phyloP scores from a whole-genome alignment of 2,113 vertebrate genomes.

The Phalacrocorax aristotelis region DNA sequence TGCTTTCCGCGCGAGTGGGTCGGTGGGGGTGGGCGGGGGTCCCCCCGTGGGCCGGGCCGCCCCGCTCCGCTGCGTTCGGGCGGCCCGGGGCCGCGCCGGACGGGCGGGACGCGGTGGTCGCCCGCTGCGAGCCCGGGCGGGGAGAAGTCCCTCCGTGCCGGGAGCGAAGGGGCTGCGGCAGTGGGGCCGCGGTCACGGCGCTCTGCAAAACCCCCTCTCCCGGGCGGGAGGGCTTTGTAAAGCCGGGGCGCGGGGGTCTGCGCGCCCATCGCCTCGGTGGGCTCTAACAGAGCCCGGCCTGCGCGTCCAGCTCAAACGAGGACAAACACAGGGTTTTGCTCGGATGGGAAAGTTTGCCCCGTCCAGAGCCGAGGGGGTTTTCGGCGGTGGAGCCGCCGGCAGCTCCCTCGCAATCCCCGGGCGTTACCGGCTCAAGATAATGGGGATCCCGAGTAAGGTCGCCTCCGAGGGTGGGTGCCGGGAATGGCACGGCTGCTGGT shows the following conservation, averaged over 20 bases:
- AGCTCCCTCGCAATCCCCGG: fast-evolving
- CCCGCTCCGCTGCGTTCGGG: not conserved
- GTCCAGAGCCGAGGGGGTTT: not conserved
- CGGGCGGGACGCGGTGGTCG: no score
- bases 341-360: not conserved
- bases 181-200: no score
- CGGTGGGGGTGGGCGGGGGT: no score
- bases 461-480: fast-evolving
- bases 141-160: not conserved
- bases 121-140: no score
- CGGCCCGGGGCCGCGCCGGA: no score
- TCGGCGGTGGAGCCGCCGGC: not conserved
- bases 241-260: not conserved
- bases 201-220: not conserved
- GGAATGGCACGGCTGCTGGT: fast-evolving
- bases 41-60: no score
- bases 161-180: no score
- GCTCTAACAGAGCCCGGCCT: fast-evolving
- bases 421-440: fast-evolving
- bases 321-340: no score
- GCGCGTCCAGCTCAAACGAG: not conserved
- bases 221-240: no score
- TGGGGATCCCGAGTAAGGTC: fast-evolving
- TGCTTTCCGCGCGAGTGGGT: no score
- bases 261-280: not conserved